phyloP scores from a whole-genome alignment of 1,140 invertebrate genomes.

The Nephila pilipes region DNA sequence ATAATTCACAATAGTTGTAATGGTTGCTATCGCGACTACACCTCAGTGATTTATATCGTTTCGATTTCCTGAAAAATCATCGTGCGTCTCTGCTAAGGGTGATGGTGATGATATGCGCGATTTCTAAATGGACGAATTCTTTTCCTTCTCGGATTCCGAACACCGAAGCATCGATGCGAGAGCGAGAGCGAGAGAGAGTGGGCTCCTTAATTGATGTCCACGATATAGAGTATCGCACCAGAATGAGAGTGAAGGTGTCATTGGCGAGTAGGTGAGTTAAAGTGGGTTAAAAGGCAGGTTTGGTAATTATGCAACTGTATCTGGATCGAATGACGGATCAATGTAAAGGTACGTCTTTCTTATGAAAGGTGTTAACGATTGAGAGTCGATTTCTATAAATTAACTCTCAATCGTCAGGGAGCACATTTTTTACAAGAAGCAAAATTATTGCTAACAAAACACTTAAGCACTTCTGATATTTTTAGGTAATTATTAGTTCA shows the following conservation, averaged over 20 bases:
- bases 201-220: neutral
- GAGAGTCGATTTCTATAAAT: no score
- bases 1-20: neutral
- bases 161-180: neutral
- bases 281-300: neutral
- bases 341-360: neutral
- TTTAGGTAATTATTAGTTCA: no score
- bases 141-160: neutral
- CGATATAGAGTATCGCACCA: neutral
- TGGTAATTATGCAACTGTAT: neutral
- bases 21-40: neutral
- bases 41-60: neutral
- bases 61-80: neutral
- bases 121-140: neutral
- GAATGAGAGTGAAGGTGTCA: neutral
- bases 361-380: no score
- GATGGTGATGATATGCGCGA: neutral
- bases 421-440: no score
- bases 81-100: neutral
- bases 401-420: no score
- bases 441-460: no score
- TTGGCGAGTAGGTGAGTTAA: neutral
- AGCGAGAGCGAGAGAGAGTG: neutral
- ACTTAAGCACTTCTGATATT: no score
- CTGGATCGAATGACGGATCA: neutral